A percentile compares a stretch with the other conserved stretches of the same genome.
Conservation (phyloP, 1,140 invertebrate species). For the Calosoma granatense region DNA sequence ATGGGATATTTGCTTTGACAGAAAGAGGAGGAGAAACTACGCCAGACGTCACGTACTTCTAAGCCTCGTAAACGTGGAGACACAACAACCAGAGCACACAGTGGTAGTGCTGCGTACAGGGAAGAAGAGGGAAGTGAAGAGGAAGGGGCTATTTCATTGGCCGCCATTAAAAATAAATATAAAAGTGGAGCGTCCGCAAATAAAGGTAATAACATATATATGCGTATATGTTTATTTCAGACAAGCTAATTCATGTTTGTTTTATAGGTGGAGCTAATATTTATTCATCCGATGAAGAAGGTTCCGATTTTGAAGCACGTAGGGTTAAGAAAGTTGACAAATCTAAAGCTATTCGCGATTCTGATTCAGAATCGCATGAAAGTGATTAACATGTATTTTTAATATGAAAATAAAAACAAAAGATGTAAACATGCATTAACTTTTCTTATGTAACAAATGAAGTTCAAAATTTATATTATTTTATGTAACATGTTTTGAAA, state of each 20-base stretch:
- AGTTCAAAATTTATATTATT: not conserved
- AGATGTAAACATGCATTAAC: slow-evolving; percentile 4
- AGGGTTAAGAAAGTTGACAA: slow-evolving; percentile 65
- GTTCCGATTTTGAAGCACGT: slow-evolving; percentile 73
- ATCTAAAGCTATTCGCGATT: slow-evolving; percentile 64
- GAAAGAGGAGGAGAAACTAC: slow-evolving; percentile 90
- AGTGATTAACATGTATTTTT: slow-evolving; percentile 28
- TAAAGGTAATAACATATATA: slow-evolving; percentile 39
- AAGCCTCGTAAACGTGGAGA: slow-evolving; percentile 52
- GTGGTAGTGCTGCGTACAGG: slow-evolving; percentile 37
- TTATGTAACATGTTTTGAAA: not conserved
- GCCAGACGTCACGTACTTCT: slow-evolving; percentile 68
- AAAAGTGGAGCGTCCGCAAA: slow-evolving; percentile 49
- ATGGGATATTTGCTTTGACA: slow-evolving; percentile 29
- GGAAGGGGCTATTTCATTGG: slow-evolving; percentile 81
- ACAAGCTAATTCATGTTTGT: slow-evolving; percentile 5
- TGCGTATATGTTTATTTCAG: slow-evolving; percentile 14
- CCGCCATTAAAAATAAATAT: slow-evolving; percentile 92
- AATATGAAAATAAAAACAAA: slow-evolving; percentile 11
- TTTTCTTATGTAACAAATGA: slow-evolving; percentile 3
- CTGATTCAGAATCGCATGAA: slow-evolving; percentile 53
- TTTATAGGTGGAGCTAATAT: slow-evolving; percentile 52
- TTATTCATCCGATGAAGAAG: slow-evolving; percentile 87
- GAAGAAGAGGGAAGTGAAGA: slow-evolving; percentile 82
- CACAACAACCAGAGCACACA: slow-evolving; percentile 38